Evolutionary conservation across 2,113 vertebrate species (phyloP).

Genomic region (Silurus asotus): DNA sequence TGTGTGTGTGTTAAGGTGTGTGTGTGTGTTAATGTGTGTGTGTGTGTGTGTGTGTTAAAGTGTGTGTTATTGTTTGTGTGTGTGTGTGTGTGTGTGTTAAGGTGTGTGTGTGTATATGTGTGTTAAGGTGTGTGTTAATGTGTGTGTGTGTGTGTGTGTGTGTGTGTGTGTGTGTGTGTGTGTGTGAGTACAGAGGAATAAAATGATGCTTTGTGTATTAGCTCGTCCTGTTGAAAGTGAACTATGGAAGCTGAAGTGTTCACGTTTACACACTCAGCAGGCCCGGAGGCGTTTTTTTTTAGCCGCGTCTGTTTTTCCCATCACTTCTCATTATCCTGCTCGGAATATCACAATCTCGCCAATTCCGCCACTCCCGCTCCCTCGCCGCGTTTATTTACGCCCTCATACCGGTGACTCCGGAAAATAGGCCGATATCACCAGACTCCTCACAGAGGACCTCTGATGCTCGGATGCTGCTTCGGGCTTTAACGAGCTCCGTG

Average conservation of each 20-base stretch:
- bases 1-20: too few relatives aligned
- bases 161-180: too few relatives aligned
- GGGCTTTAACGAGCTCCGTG: constrained; percentile 44
- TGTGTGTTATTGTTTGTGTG: too few relatives aligned
- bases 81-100: too few relatives aligned
- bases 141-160: too few relatives aligned
- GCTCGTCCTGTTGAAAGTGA: constrained; percentile 47
- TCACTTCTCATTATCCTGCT: constrained; percentile 73
- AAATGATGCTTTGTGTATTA: constrained; percentile 58
- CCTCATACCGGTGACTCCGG: constrained; percentile 26
- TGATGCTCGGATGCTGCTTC: constrained; percentile 33
- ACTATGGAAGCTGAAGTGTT: constrained; percentile 60
- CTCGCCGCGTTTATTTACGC: constrained; percentile 60
- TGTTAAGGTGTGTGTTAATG: too few relatives aligned
- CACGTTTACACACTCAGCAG: constrained; percentile 62
- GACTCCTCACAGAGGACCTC: constrained; percentile 41
- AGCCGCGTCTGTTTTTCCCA: constrained; percentile 59
- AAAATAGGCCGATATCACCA: constrained; percentile 42
- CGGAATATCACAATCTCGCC: constrained; percentile 68
- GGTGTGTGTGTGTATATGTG: too few relatives aligned
- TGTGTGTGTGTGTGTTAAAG: too few relatives aligned
- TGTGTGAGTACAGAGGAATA: constrained; percentile 58
- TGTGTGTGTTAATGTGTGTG: too few relatives aligned
- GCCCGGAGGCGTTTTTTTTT: constrained; percentile 70
- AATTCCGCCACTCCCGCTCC: constrained; percentile 56